Base-by-base conservation (phyloP, 2,888 invertebrate species). In the Hirtodrosophila duncani region DNA sequence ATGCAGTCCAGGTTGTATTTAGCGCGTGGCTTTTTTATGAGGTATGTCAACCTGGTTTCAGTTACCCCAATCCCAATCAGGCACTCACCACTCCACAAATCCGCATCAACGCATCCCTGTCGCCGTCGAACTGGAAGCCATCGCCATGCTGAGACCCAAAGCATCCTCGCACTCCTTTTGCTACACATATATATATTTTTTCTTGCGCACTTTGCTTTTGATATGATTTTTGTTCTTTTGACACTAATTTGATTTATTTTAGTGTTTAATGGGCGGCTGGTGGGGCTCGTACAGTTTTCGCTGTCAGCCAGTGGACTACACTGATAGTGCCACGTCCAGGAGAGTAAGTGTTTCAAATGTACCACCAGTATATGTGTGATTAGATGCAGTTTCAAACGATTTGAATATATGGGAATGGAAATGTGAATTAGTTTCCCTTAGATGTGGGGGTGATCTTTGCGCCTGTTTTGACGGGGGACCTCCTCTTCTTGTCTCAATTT, bases 251-350 rank as follows among this genome's bases (percentile, higher is more conserved):
- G 63, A 69, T 71, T 63, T 63, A 67, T 88, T 87, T 87, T 89
- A 94, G 94, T 92, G 93, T 88, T 90, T 94, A 89, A 92, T 93
- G 92, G 93, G 93, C 84, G 96, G 96, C 87, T 96, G 96, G 96
- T 92, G 94, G 91, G 91, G 91, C 85, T 92, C 94, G 85, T 96
- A 96, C 92, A 94, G 92, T 88, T 92, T 93, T 86, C 91, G 91
- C 85, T 96, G 96, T 89, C 94, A 96, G 89, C 95, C 95, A 57
- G 95, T 96, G 87, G 96, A 96, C 90, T 93, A 94, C 89, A 90
- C 92, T 79, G 90, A 92, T 88, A 92, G 91, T 87, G 91, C 93
- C 63, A 90, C 91, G 84, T 94, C 96, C 67, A 89, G 91, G 85
- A 91, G 94, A 91, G 96, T 96, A 92, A 93, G 94, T 90, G 78